These are phyloP conservation scores for Thymelicus lineola DNA, from an alignment of 2,888 invertebrate genomes.

Conservation along the genomic window DNA sequence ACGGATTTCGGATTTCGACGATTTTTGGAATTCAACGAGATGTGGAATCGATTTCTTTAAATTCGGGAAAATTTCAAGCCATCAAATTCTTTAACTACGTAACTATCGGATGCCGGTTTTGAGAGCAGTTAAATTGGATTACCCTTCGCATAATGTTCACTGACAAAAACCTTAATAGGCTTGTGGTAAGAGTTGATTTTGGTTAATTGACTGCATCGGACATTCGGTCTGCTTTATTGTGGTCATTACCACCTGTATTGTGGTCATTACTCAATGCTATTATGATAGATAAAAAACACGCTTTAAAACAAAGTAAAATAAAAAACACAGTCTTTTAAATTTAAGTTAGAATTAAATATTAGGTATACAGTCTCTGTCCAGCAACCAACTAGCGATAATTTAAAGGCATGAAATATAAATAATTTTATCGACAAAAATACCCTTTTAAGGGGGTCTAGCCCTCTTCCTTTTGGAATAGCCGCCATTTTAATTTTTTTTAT, in stretches of 20 bases:
- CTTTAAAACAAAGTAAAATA: no score
- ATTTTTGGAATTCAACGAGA: conserved; percentile 41
- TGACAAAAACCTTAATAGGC: not conserved
- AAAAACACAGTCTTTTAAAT: no score
- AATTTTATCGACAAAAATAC: no score
- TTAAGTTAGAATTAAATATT: no score
- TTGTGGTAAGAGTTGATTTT: not conserved
- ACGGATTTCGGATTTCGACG: conserved; percentile 51
- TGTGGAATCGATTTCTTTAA: conserved; percentile 27
- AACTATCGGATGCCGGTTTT: conserved; percentile 10
- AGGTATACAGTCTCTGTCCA: no score
- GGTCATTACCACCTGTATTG: not conserved
- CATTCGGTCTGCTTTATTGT: not conserved
- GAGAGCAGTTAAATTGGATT: conserved; percentile 7
- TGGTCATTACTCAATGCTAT: not conserved
- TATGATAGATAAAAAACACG: not conserved
- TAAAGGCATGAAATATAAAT: no score
- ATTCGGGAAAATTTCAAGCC: conserved; percentile 13
- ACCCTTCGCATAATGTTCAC: not conserved
- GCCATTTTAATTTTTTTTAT: no score
- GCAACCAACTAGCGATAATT: no score
- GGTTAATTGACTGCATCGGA: not conserved
- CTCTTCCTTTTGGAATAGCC: no score
- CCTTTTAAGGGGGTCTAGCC: no score
- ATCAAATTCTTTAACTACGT: conserved; percentile 10